phyloP scores from a whole-genome alignment of 2,113 vertebrate species.

The Cephalopterus ornatus region DNA sequence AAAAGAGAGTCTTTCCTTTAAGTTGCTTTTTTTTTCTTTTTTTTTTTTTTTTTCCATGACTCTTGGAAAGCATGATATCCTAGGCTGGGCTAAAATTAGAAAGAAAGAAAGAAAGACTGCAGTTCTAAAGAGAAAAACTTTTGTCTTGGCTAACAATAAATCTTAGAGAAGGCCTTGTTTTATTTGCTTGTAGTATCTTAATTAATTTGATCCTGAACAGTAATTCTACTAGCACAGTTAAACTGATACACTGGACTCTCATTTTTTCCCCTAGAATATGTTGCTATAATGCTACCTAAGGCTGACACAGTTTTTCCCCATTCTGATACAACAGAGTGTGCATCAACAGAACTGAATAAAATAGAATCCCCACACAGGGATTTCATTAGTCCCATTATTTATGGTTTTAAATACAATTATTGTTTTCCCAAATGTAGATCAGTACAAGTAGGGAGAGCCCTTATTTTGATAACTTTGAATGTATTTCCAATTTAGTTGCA shows the following conservation, averaged over 20 bases:
- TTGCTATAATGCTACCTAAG: background rate
- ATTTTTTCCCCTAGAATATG: background rate
- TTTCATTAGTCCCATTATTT: background rate
- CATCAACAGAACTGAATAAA: background rate
- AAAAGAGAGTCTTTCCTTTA: background rate
- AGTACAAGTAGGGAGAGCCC: background rate
- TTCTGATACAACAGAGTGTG: background rate
- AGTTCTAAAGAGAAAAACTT: background rate
- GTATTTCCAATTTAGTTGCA: background rate
- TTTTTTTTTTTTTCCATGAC: background rate
- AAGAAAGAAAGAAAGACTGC: background rate
- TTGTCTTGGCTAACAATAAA: background rate
- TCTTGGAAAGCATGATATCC: background rate
- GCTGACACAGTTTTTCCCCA: background rate
- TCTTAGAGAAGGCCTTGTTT: background rate
- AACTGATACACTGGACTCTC: background rate
- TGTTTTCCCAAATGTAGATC: background rate
- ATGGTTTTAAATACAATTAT: background rate
- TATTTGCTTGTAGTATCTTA: background rate
- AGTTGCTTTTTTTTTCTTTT: no score
- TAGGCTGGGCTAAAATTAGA: background rate
- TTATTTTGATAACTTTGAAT: background rate
- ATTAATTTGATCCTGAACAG: background rate
- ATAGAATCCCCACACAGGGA: background rate
- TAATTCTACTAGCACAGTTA: background rate